Conservation (phyloP, 2,113 vertebrate species). For the Columbina picui region DNA sequence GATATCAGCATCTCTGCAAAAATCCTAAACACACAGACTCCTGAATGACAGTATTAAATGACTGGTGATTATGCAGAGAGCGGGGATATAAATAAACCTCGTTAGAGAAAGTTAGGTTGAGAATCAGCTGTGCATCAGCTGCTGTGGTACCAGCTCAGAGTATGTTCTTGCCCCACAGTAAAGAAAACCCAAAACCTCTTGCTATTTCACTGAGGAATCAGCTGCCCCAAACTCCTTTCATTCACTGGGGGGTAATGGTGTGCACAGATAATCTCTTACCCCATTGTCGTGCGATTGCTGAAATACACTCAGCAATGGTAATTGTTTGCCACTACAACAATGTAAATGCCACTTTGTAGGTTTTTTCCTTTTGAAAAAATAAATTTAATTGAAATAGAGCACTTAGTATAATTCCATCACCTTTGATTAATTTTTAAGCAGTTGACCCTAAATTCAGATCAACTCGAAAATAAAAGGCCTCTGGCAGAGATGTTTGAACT, state of each 20-base stretch:
- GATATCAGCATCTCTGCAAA: not conserved
- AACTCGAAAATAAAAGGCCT: slow-evolving; percentile 1
- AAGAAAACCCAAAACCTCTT: not conserved
- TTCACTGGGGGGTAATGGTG: not conserved
- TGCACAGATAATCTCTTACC: not conserved
- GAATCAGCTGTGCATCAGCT: not conserved
- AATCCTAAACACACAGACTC: not conserved
- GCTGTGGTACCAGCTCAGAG: not conserved
- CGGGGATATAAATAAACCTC: not conserved
- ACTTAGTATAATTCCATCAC: not conserved
- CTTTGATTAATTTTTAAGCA: slow-evolving; percentile 11
- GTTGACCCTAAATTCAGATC: slow-evolving; percentile 31
- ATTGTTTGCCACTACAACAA: not conserved
- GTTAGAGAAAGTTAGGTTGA: not conserved
- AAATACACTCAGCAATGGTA: not conserved
- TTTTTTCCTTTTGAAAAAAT: not conserved
- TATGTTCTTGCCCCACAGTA: not conserved
- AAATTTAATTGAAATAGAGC: not conserved
- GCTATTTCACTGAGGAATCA: not conserved
- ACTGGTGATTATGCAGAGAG: not conserved
- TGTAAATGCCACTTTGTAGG: not conserved
- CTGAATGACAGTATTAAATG: not conserved
- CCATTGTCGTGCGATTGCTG: not conserved
- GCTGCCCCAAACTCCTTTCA: not conserved
- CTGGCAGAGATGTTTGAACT: not conserved